A percentile compares a stretch with the other conserved stretches of the same genome.
These are phyloP conservation scores for Bos taurus DNA, from an alignment of 2,113 vertebrate species.

Conservation along the genomic window ARS-UCD2.0 NC_037337.1:70956001-70956500, in stretches of 20 bases:
- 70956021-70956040: not conserved
- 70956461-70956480: not conserved
- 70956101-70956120: not conserved
- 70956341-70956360: not conserved
- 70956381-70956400: slow-evolving; percentile 37
- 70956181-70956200: slow-evolving; percentile 2
- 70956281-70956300: slow-evolving; percentile 34
- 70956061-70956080: not conserved
- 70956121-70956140: not conserved
- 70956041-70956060: not conserved
- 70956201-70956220: slow-evolving; percentile 31
- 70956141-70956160: not conserved
- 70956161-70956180: not conserved
- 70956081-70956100: slow-evolving; percentile 14
- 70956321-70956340: slow-evolving; percentile 39
- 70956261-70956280: slow-evolving; percentile 5
- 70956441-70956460: not conserved
- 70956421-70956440: not conserved
- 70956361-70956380: slow-evolving; percentile 11
- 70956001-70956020: not conserved
- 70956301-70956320: not conserved
- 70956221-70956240: slow-evolving; percentile 12
- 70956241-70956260: not conserved
- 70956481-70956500: not conserved
- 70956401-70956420: not conserved